Evolutionary conservation across 2,888 invertebrate species (phyloP), one percentile per base, ranked within the genome.

Genomic region (Lepetodrilus schrolli): DNA sequence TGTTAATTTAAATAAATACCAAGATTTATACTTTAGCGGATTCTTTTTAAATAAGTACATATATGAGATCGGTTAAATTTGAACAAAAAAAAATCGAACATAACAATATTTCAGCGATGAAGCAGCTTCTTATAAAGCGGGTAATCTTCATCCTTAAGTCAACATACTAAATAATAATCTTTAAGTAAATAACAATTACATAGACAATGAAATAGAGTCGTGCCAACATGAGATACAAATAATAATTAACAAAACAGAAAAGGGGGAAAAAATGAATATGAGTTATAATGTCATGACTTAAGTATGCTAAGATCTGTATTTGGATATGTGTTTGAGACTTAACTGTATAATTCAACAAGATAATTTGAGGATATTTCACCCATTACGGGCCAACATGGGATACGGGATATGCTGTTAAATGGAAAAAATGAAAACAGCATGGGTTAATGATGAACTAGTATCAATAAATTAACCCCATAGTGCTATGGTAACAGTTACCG

Each of bases 401-500:
- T 47, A 47, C 21, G n/a, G 68, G 68, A 68, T 68, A 68, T 68
- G 68, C 47, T 43, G 68, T 68, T 38, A 26, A 43, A 68, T 68
- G 68, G 43, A 38, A 68, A n/a, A n/a, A 68, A 68, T 68, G 68
- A 43, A n/a, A 43, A 38, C 43, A 68, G 38, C 37, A 66, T 66
- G 38, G 38, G 43, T 68, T 68, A 68, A 68, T 68, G 68, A 68
- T 47, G 37, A 68, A 68, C 68, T 58, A 58, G 58, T 58, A 58
- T 58, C 58, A 58, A 58, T 58, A 58, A n/a, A 68, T 68, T 47
- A 68, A 68, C 68, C 68, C 68, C 68, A n/a, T 47, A 38, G 43
- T 68, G 68, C 68, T 68, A 68, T 47, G 30, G 43, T 68, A 68
- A 68, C 68, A 68, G 68, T 68, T 68, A 47, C 43, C 43, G 68